A percentile compares a stretch with the other conserved stretches of the same genome.
Evolutionary conservation across 2,888 invertebrate species (phyloP).

Genomic region (Caenorhabditis macrosperma): DNA sequence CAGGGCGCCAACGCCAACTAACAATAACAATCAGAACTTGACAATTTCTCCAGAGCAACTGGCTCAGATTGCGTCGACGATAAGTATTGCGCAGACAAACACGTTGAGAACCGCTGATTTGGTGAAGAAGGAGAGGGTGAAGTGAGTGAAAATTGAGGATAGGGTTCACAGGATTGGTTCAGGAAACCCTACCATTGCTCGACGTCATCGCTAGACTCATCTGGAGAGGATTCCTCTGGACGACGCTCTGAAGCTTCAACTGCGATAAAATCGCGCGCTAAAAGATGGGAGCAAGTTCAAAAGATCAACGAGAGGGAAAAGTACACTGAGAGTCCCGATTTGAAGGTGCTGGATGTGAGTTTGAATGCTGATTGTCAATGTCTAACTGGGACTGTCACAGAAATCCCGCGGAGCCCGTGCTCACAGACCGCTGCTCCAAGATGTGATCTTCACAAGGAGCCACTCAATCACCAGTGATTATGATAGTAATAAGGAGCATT

Average conservation of each 20-base stretch:
- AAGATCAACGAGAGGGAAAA: constrained; percentile 45
- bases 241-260: constrained; percentile 45
- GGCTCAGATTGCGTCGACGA: constrained; percentile 69
- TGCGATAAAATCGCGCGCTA: constrained; percentile 33
- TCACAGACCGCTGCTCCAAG: constrained; percentile 63
- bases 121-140: constrained; percentile 38
- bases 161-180: neutral
- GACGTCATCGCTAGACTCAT: constrained; percentile 67
- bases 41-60: constrained; percentile 64
- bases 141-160: constrained; percentile 15
- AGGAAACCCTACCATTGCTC: constrained; percentile 67
- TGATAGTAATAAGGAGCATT: constrained; percentile 72
- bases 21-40: constrained; percentile 54
- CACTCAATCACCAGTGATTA: constrained; percentile 75
- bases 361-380: neutral
- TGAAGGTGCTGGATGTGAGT: constrained; percentile 33
- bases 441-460: constrained; percentile 67
- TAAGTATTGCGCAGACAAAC: constrained; percentile 58
- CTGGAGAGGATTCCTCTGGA: constrained; percentile 65
- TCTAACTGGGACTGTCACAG: constrained; percentile 12
- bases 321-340: constrained; percentile 30
- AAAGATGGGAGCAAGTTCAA: constrained; percentile 47
- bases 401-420: constrained; percentile 43
- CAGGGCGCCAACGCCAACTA: constrained; percentile 22
- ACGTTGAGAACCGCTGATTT: constrained; percentile 55